These are phyloP conservation scores for Podarcis lilfordi DNA, from an alignment of 2,797 vertebrate species.

Conservation along the genomic window DNA sequence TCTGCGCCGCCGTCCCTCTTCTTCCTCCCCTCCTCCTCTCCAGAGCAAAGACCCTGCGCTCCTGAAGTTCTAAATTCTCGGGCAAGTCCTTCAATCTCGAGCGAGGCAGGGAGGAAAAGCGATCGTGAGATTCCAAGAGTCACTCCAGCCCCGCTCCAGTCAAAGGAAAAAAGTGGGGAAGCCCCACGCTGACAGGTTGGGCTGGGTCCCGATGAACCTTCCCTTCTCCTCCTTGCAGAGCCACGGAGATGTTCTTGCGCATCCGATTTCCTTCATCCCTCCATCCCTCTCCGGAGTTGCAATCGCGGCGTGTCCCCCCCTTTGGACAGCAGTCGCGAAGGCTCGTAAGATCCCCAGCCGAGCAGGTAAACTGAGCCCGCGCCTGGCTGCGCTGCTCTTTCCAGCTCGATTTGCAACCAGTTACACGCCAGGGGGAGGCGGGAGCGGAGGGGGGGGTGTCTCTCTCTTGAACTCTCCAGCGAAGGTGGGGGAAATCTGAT, in stretches of 20 bases:
- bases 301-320: neutral
- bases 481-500: conserved; percentile 55
- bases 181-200: conserved; percentile 57
- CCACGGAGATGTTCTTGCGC: neutral
- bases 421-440: conserved; percentile 51
- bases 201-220: neutral
- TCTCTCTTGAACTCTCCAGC: conserved; percentile 60
- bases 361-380: conserved; percentile 65
- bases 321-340: conserved; percentile 51
- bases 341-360: conserved; percentile 33
- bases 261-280: neutral
- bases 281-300: neutral
- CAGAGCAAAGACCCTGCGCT: neutral
- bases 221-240: too few species aligned
- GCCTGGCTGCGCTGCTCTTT: conserved; percentile 41
- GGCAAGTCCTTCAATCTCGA: conserved; percentile 5
- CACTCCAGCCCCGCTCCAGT: conserved; percentile 60
- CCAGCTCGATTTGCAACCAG: conserved; percentile 49
- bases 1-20: conserved; percentile 6
- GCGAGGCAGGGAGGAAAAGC: conserved; percentile 5
- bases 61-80: conserved; percentile 48
- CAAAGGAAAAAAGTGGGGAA: neutral
- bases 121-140: conserved; percentile 53
- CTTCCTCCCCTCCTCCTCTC: neutral
- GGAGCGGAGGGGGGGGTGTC: neutral